These are phyloP conservation scores for Drosophila macrospina DNA, from an alignment of 2,888 invertebrate genomes.

Conservation along the genomic window DNA sequence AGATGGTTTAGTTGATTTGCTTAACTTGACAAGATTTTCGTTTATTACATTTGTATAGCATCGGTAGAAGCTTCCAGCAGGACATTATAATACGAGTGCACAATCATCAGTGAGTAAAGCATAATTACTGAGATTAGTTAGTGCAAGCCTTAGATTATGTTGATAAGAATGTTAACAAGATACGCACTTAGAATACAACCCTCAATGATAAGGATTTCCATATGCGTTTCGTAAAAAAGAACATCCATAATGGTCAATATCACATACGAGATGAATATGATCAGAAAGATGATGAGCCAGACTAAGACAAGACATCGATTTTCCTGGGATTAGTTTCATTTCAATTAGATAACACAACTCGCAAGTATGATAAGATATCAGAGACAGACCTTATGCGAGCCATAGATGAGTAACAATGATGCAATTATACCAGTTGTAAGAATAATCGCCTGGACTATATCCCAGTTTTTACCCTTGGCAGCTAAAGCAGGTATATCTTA, in stretches of 20 bases:
- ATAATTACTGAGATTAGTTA: conserved; percentile 16
- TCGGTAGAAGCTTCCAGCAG: background rate
- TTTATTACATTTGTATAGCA: conserved; percentile 8
- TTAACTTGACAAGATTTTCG: background rate
- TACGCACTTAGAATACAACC: conserved; percentile 10
- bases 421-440: conserved; percentile 39
- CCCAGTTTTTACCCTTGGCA: conserved; percentile 28
- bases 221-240: background rate
- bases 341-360: background rate
- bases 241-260: conserved; percentile 20
- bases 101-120: conserved; percentile 21
- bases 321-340: conserved; percentile 3
- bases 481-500: conserved; percentile 5
- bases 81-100: background rate
- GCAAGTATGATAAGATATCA: background rate
- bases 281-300: conserved; percentile 29
- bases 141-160: background rate
- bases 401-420: conserved; percentile 48
- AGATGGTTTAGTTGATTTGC: background rate
- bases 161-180: background rate
- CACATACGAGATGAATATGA: conserved; percentile 17
- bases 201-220: conserved; percentile 1
- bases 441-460: conserved; percentile 21
- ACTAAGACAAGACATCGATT: conserved; percentile 25
- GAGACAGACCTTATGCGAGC: conserved; percentile 39